Base-by-base conservation (phyloP, 2,888 invertebrate genomes). In the Drosophila macrothrix region DNA sequence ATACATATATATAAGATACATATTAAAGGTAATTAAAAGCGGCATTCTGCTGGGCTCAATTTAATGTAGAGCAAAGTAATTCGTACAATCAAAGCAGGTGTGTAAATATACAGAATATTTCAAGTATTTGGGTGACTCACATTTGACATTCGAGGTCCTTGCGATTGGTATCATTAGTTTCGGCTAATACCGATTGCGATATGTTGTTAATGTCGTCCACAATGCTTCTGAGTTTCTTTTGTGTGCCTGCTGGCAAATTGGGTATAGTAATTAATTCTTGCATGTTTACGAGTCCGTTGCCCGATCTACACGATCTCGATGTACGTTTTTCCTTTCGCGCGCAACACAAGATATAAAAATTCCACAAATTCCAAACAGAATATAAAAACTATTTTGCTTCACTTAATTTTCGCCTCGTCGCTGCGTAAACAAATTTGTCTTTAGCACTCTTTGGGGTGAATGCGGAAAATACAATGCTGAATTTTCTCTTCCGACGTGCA, bases 281-380 rank as follows among this genome's bases (percentile, higher is more conserved):
- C 90, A 87, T 87, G 73, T 80, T 87, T 81, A 73, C 69, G 72
- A 67, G 76, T 59, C 64, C 46, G 59, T 70, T 72, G 67, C 31
- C 73, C 68, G 73, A 79, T 70, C 84, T 82, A 46, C 43, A 53
- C 71, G 70, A 16, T 56, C 28, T 29, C 14, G n/a, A 9, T 56
- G 59, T 54, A 9, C 2, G n/a, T 58, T 70, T 66, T 82, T 70
- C 22, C 4, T 25, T 46, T 46, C 22, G 22, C 77, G 76, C 60
- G 59, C 71, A 66, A 61, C 80, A 77, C 66, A 64, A 62, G 70
- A 75, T 84, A 82, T 89, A 80, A 71, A 82, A 90, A 87, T 87
- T 87, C 90, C 82, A 73, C 77, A 77, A 76, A 87, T 87, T 89
- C 90, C 90, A 89, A 88, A 74, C 60, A 75, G 63, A 50, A 68